These are phyloP conservation scores for Labeo rohita DNA, from an alignment of 2,113 vertebrate genomes.

Conservation along the genomic window DNA sequence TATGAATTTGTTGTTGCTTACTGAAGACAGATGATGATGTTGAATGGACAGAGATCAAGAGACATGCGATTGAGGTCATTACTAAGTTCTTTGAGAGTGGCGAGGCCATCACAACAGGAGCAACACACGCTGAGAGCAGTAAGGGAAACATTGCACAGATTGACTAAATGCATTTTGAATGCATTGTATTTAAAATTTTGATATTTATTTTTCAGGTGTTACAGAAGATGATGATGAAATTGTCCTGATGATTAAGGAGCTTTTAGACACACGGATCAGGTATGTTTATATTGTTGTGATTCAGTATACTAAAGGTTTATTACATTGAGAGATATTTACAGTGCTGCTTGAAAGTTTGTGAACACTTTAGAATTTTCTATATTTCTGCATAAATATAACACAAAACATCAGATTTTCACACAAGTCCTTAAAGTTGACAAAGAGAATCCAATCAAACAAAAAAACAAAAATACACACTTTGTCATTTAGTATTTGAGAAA, in stretches of 20 bases:
- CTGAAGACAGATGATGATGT: slow-evolving; percentile 76
- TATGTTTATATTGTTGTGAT: neutral
- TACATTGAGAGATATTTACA: too few species aligned
- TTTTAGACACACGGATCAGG: slow-evolving; percentile 81
- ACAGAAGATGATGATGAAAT: slow-evolving; percentile 82
- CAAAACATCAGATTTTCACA: too few species aligned
- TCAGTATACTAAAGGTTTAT: neutral
- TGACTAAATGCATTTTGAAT: neutral
- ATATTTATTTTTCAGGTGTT: slow-evolving; percentile 61
- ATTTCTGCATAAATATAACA: too few species aligned
- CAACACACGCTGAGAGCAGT: slow-evolving; percentile 74
- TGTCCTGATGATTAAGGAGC: slow-evolving; percentile 82
- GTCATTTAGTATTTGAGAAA: too few species aligned
- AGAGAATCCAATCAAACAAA: too few species aligned
- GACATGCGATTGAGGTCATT: slow-evolving; percentile 70
- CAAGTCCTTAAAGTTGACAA: too few species aligned
- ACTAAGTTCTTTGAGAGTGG: slow-evolving; percentile 78
- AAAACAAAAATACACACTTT: too few species aligned
- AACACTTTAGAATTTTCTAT: too few species aligned
- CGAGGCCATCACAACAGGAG: slow-evolving; percentile 72
- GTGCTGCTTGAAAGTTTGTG: too few species aligned
- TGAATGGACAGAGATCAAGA: slow-evolving; percentile 77
- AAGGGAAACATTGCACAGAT: slow-evolving; percentile 54
- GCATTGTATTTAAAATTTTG: neutral
- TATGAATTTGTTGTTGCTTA: neutral